These are phyloP conservation scores for Erebia aethiops DNA, from an alignment of 2,888 invertebrate genomes.

Conservation along the genomic window DNA sequence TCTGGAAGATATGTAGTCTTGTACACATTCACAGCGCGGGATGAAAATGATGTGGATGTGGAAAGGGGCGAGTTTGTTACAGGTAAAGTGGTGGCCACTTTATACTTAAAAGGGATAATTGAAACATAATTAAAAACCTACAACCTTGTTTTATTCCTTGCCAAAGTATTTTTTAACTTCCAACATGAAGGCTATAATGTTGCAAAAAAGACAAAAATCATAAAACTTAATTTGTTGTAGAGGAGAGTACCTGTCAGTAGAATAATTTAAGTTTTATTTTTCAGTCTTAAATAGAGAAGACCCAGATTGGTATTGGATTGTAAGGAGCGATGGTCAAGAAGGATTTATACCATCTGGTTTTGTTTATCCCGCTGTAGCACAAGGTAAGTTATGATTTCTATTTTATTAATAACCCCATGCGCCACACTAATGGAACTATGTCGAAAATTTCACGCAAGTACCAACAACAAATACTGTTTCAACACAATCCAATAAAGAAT, in stretches of 20 bases:
- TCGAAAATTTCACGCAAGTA: too few species aligned
- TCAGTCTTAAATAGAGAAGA: constrained; percentile 95
- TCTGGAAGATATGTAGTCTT: constrained; percentile 95
- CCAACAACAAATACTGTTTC: too few species aligned
- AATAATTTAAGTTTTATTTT: constrained; percentile 45
- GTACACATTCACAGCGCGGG: constrained; percentile 95
- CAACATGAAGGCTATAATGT: too few species aligned
- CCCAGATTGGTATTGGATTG: constrained; percentile 98
- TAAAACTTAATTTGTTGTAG: too few species aligned
- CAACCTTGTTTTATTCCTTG: too few species aligned
- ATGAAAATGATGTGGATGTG: constrained; percentile 97
- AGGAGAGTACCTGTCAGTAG: too few species aligned
- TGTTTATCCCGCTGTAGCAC: constrained; percentile 92
- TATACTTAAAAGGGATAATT: not conserved
- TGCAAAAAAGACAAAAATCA: too few species aligned
- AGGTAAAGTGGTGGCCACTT: constrained; percentile 55
- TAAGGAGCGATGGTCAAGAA: constrained; percentile 95
- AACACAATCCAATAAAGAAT: too few species aligned
- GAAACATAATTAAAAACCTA: too few species aligned
- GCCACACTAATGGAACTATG: not conserved
- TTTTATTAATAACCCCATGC: not conserved
- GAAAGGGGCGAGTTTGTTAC: constrained; percentile 98
- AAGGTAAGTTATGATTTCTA: constrained; percentile 75
- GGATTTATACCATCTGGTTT: constrained; percentile 98
- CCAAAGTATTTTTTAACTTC: too few species aligned